Conservation (phyloP, 2,888 invertebrate species). For the Erebia palarica region DNA sequence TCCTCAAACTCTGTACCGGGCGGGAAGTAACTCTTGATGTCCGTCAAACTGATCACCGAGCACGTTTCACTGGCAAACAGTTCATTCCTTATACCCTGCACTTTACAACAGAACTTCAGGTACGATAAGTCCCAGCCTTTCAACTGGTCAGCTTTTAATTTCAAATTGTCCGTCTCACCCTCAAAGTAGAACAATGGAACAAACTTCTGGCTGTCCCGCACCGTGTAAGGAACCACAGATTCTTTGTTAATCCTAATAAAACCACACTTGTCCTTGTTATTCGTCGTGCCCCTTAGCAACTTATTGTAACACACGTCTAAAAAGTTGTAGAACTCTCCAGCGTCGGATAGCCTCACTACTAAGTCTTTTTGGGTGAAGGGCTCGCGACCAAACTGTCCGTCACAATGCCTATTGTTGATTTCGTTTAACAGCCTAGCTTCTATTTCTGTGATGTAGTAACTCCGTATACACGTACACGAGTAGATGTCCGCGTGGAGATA, state of each 20-base stretch:
- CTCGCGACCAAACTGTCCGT: slow-evolving; percentile 93
- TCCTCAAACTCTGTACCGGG: slow-evolving; percentile 95
- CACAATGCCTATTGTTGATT: slow-evolving; percentile 96
- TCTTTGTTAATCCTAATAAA: slow-evolving; percentile 96
- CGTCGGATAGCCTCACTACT: slow-evolving; percentile 93
- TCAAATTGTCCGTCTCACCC: slow-evolving; percentile 95
- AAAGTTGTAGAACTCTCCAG: slow-evolving; percentile 94
- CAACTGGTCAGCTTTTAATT: slow-evolving; percentile 92
- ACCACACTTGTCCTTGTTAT: slow-evolving; percentile 91
- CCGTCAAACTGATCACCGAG: slow-evolving; percentile 93
- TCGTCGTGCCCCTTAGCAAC: slow-evolving; percentile 86
- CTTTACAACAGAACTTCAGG: slow-evolving; percentile 96
- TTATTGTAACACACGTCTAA: slow-evolving; percentile 94
- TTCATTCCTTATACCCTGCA: slow-evolving; percentile 95
- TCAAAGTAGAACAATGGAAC: slow-evolving; percentile 94
- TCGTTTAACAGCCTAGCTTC: slow-evolving; percentile 95
- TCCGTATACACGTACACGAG: slow-evolving; percentile 94
- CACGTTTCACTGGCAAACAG: slow-evolving; percentile 95
- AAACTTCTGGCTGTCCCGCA: slow-evolving; percentile 91
- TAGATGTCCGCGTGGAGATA: slow-evolving; percentile 95
- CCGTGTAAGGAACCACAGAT: slow-evolving; percentile 95
- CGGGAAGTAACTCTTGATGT: slow-evolving; percentile 95
- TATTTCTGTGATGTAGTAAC: slow-evolving; percentile 95
- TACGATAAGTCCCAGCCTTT: slow-evolving; percentile 97
- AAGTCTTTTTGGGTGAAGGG: slow-evolving; percentile 94